Percentiles rank a stretch among this genome's conserved stretches.
Evolutionary conservation across 2,888 invertebrate species (phyloP).

Genomic region (Leucoma salicis): DNA sequence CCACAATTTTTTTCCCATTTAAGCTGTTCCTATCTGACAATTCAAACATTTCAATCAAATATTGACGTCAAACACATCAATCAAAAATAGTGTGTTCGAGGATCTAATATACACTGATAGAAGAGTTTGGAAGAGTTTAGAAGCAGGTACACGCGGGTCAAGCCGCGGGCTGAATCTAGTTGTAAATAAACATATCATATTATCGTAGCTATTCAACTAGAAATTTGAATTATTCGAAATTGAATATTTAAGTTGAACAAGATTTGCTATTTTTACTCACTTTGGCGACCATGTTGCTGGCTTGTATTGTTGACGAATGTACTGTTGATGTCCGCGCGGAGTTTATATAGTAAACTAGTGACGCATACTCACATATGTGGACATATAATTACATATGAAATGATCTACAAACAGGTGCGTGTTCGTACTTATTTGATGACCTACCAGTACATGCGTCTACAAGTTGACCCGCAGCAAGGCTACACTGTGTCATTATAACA

Average conservation of each 20-base stretch:
- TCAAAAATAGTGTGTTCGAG: no score
- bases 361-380: slow-evolving; percentile 25
- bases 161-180: no score
- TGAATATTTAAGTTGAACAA: not conserved
- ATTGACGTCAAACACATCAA: no score
- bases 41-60: no score
- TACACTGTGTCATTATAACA: slow-evolving; percentile 9
- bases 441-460: slow-evolving; percentile 29
- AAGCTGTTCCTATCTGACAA: no score
- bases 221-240: no score
- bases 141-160: no score
- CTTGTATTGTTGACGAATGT: slow-evolving; percentile 43
- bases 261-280: slow-evolving; percentile 1
- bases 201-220: no score
- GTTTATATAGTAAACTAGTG: slow-evolving; percentile 57
- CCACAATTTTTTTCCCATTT: no score
- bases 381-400: slow-evolving; percentile 17
- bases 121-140: no score
- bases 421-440: slow-evolving; percentile 24
- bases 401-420: slow-evolving; percentile 14
- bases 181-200: no score
- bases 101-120: no score
- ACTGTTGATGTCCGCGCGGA: slow-evolving; percentile 28
- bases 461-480: slow-evolving; percentile 27
- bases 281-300: slow-evolving; percentile 6